Percentiles rank a stretch among this genome's conserved stretches.
phyloP scores from a whole-genome alignment of 2,888 invertebrate species.

The Dryococelus australis region DNA sequence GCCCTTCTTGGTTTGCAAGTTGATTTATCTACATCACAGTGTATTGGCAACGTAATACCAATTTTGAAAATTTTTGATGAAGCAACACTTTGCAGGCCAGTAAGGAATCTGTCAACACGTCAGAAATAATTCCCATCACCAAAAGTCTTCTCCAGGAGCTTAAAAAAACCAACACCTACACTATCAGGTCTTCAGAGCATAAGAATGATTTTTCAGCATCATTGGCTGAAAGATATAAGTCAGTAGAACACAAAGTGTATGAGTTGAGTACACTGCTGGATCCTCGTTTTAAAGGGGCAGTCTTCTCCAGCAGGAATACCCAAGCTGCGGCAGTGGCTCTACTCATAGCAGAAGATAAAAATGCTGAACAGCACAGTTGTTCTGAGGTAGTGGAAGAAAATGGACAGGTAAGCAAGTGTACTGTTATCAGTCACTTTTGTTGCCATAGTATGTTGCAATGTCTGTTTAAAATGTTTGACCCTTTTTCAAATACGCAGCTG shows the following conservation, averaged over 20 bases:
- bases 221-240: neutral
- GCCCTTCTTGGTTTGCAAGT: neutral
- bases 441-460: no score
- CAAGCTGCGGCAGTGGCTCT: neutral
- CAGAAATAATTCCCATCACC: constrained; percentile 12
- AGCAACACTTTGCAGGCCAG: neutral
- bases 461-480: neutral
- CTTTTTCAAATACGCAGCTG: neutral
- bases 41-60: neutral
- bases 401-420: neutral
- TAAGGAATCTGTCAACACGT: neutral
- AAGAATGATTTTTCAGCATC: neutral
- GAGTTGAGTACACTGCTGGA: neutral
- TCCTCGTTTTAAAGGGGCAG: neutral
- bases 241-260: neutral
- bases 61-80: neutral
- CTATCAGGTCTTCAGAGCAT: neutral
- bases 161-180: neutral
- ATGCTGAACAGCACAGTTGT: neutral
- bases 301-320: neutral
- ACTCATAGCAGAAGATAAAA: neutral
- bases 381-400: neutral
- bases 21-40: neutral
- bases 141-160: neutral
- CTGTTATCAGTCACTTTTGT: neutral